Evolutionary conservation across 2,113 vertebrate genomes (phyloP).

Genomic region (Helogale parvula): DNA sequence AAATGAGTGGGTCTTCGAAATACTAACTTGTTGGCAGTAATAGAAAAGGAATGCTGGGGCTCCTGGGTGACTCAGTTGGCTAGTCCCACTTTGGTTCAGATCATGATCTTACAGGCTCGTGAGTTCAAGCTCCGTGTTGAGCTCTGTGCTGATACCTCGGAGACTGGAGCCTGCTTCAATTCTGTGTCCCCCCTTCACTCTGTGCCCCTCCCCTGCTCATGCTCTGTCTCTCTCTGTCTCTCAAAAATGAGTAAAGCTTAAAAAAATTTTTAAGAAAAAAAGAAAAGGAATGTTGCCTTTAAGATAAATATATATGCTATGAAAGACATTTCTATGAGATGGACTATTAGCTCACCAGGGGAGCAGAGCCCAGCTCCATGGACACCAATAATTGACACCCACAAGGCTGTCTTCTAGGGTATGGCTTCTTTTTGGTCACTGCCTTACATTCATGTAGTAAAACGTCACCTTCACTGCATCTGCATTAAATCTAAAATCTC

Average conservation of each 20-base stretch:
- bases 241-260: no score
- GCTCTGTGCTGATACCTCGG: no score
- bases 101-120: no score
- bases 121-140: no score
- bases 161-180: no score
- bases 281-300: background rate
- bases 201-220: no score
- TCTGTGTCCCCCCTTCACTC: no score
- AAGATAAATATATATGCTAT: background rate
- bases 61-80: no score
- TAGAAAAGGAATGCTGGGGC: background rate
- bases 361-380: background rate
- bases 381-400: background rate
- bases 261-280: no score
- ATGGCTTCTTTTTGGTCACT: background rate
- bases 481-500: conserved; percentile 18
- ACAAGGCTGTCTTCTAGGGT: background rate
- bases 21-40: background rate
- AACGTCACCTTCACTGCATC: background rate
- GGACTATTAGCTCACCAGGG: background rate
- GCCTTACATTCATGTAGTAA: background rate
- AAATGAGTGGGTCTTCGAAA: background rate
- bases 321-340: background rate
- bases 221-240: no score
- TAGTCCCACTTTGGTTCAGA: no score